Percentiles rank a stretch among this genome's conserved stretches.
Evolutionary conservation across 1,140 invertebrate genomes (phyloP).

Genomic region (Cataglyphis hispanica): DNA sequence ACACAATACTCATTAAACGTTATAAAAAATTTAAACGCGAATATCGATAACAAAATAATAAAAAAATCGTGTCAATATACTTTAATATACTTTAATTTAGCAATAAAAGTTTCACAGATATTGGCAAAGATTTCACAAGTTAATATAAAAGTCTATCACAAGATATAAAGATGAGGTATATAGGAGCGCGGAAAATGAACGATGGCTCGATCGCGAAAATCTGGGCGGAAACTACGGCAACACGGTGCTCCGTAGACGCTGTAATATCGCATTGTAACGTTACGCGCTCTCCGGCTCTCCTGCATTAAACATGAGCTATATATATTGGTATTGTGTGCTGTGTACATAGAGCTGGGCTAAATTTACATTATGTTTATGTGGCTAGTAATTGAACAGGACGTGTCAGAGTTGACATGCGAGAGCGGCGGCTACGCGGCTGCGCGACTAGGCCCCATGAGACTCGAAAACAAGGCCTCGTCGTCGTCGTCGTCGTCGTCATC

Average conservation of each 20-base stretch:
- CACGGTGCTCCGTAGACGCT: slow-evolving; percentile 57
- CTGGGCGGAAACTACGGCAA: slow-evolving; percentile 61
- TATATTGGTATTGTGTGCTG: slow-evolving; percentile 71
- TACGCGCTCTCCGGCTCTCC: slow-evolving; percentile 54
- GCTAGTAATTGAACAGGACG: slow-evolving; percentile 66
- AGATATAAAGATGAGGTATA: neutral
- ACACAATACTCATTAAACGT: neutral
- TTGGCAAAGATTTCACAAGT: neutral
- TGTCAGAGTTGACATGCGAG: slow-evolving; percentile 34
- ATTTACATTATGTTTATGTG: slow-evolving; percentile 76
- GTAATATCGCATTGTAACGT: slow-evolving; percentile 75
- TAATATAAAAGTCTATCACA: slow-evolving; percentile 23
- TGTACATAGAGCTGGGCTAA: slow-evolving; percentile 64
- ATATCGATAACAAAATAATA: neutral
- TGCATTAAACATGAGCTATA: slow-evolving; percentile 78
- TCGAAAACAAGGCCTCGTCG: slow-evolving; percentile 36
- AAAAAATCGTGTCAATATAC: neutral
- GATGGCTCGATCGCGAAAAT: slow-evolving; percentile 62
- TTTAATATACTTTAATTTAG: neutral
- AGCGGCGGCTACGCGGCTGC: neutral
- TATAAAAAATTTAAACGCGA: slow-evolving; percentile 3
- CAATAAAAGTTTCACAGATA: too few relatives aligned
- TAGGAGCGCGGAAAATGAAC: slow-evolving; percentile 10
- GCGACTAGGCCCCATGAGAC: slow-evolving; percentile 31
- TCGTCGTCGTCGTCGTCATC: slow-evolving; percentile 18